Evolutionary conservation across 2,113 vertebrate species (phyloP), one percentile per base, ranked within the genome.

Genomic region (Malaclemys terrapin): DNA sequence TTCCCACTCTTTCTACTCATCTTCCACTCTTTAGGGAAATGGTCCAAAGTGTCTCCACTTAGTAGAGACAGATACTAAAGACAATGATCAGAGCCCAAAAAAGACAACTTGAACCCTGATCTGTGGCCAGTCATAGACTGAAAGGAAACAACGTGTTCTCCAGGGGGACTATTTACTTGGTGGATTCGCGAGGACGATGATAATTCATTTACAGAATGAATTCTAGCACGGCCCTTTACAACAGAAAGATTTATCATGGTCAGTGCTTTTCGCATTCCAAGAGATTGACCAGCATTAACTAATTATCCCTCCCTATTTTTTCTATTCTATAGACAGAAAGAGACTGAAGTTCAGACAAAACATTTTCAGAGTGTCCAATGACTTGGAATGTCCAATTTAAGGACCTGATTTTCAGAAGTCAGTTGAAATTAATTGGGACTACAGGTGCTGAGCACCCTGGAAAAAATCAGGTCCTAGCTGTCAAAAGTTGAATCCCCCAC

Each of bases 261-360:
- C 50, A 42, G 84, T 19, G 1, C 35, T 69, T 94, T 95, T 82
- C 35, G 75, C 47, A 19, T 56, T 90, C 31, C 59, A 65, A 86
- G 83, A 86, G 45, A 10, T 75, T 94, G 81, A 79, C 24, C 83
- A 90, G 53, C 9, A 62, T 50, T 85, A 94, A 90, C 76, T 53
- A 7, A 82, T 38, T 5, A 87, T 3, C 42, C 49, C 12, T 56
- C 57, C 49, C 50, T 89, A 25, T 20, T 85, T 29, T 91, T 29
- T 49, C 78, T 49, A 10, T 76, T 82, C 13, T 3, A 72, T 59
- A 24, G 38, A 65, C 59, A 59, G 92, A 7, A 16, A 89, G 11
- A 50, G 25, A 83, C 35, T 65, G 27, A 45, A 80, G 19, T 19
- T n/a, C 31, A 1, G 11, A n/a, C 59, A 62, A 49, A 89, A 80